Evolutionary conservation across 1,140 invertebrate species (phyloP).

Genomic region (Anoplophora glabripennis): DNA sequence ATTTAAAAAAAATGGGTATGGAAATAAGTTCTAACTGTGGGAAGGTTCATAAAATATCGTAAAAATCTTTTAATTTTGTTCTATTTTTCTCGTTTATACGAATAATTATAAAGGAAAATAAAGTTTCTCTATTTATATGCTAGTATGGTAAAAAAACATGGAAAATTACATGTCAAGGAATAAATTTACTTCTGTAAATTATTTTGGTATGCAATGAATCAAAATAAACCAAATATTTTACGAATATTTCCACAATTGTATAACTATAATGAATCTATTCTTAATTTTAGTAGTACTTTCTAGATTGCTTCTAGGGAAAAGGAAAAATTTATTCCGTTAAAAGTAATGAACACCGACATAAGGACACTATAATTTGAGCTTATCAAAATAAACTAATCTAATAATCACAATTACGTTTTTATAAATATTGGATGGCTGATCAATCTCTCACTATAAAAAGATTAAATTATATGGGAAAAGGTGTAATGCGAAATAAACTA

Average conservation of each 20-base stretch:
- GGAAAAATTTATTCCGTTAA: conserved; percentile 10
- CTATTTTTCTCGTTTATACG: too few relatives aligned
- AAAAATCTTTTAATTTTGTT: too few relatives aligned
- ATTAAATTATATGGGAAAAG: not conserved
- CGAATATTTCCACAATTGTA: not conserved
- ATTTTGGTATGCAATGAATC: not conserved
- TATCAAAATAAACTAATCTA: conserved; percentile 12
- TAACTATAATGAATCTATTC: not conserved
- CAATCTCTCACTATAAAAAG: conserved; percentile 22
- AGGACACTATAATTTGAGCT: conserved; percentile 24
- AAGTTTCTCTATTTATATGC: too few relatives aligned
- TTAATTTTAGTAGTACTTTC: not conserved
- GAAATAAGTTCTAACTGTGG: too few relatives aligned
- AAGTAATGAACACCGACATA: conserved; percentile 11
- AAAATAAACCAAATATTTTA: not conserved
- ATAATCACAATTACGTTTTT: conserved; percentile 27
- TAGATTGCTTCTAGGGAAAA: not conserved
- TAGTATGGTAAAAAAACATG: not conserved
- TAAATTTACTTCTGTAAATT: not conserved
- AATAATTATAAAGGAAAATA: too few relatives aligned
- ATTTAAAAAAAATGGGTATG: too few relatives aligned
- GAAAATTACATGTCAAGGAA: not conserved
- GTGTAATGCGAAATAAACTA: not conserved
- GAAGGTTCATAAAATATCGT: too few relatives aligned
- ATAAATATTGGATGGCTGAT: conserved; percentile 18